A percentile compares a stretch with the other conserved stretches of the same genome.
Conservation (phyloP, 2,797 vertebrate genomes). For the Amphiprion clarkii region DNA sequence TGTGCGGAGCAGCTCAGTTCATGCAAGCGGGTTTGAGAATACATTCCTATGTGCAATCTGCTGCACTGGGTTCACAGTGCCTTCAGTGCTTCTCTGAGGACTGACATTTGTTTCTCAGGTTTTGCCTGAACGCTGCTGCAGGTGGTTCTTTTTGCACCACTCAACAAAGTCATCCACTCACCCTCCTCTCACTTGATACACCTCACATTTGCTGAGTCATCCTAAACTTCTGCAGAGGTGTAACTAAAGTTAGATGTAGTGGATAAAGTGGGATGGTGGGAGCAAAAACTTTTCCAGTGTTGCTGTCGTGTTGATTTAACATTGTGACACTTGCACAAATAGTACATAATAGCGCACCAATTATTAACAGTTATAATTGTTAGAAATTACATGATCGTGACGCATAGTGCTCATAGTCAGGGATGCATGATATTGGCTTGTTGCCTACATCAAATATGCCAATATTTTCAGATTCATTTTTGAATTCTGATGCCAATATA, state of each 20-base stretch:
- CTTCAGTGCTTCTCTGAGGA: not conserved
- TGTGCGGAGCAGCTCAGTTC: conserved; percentile 22
- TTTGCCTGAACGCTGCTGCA: not conserved
- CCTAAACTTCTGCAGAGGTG: conserved; percentile 11
- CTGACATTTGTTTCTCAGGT: not conserved
- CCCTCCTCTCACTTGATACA: not conserved
- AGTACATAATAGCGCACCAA: not conserved
- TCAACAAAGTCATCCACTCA: not conserved
- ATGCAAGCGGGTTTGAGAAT: not conserved
- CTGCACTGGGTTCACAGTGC: conserved; percentile 2
- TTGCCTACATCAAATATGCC: too few species aligned
- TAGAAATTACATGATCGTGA: too few species aligned
- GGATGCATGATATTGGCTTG: too few species aligned
- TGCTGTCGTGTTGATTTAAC: not conserved
- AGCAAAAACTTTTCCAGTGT: not conserved
- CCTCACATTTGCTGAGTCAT: conserved; percentile 24
- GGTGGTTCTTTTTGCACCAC: conserved; percentile 22
- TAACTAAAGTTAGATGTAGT: conserved; percentile 8
- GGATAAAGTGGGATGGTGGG: not conserved
- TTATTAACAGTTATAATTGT: too few species aligned
- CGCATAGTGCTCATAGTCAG: too few species aligned
- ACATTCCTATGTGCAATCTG: conserved; percentile 17
- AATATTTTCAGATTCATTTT: too few species aligned
- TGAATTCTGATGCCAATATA: too few species aligned
- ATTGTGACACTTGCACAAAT: not conserved